Percentiles rank a stretch among this genome's conserved stretches.
phyloP scores from a whole-genome alignment of 1,140 invertebrate species.

The Hyphantria cunea region DNA sequence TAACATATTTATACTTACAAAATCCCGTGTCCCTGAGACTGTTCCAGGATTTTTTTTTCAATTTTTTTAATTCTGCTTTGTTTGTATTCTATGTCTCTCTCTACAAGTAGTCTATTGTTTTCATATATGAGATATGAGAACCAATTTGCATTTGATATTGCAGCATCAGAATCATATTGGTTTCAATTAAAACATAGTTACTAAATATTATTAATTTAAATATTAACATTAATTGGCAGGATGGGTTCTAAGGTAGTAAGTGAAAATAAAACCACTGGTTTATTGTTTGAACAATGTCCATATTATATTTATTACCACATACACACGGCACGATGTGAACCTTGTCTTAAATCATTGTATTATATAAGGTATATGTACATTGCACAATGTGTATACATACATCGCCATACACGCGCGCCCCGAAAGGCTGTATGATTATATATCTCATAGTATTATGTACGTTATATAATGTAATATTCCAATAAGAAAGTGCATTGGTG shows the following conservation, averaged over 20 bases:
- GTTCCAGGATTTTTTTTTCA: too few relatives aligned
- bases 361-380: slow-evolving; percentile 85
- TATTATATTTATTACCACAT: slow-evolving; percentile 93
- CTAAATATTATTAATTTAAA: slow-evolving; percentile 6
- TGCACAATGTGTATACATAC: slow-evolving; percentile 87
- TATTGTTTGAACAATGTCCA: slow-evolving; percentile 91
- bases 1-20: too few relatives aligned
- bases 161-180: neutral
- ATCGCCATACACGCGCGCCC: slow-evolving; percentile 81
- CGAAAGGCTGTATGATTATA: slow-evolving; percentile 80
- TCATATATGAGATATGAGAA: neutral
- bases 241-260: slow-evolving; percentile 17
- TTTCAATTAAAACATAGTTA: neutral
- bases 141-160: too few relatives aligned
- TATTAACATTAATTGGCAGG: slow-evolving; percentile 21
- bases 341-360: slow-evolving; percentile 89
- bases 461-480: slow-evolving; percentile 82
- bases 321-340: slow-evolving; percentile 93
- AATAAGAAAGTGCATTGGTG: slow-evolving; percentile 82
- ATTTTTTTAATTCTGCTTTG: neutral
- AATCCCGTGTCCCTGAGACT: too few relatives aligned
- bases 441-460: slow-evolving; percentile 81
- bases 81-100: too few relatives aligned
- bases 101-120: neutral
- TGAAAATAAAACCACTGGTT: slow-evolving; percentile 77